Base-by-base conservation (phyloP, 2,888 invertebrate species). In the Leucozona laternaria region DNA sequence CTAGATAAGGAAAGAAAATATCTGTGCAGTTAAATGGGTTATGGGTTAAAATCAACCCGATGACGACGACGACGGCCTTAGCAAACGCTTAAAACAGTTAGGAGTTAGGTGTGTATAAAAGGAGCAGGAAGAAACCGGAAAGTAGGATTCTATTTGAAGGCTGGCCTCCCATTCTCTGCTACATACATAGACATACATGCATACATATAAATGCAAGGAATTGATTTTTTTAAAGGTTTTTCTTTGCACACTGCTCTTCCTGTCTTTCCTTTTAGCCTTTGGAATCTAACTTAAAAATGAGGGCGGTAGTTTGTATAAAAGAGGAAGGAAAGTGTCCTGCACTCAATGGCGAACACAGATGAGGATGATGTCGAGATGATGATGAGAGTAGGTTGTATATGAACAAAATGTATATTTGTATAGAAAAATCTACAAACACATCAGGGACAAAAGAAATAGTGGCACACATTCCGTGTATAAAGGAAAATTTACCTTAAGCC, bases 321-420 rank as follows among this genome's bases (percentile, higher is more conserved):
- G 43, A 66, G 68, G 80, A 81, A 85, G 77, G 37, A 85, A 73
- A 77, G 48, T 73, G 83, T 81, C 85, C 85, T 81, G 60, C 45
- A 72, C 68, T 76, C 80, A 53, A 77, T 80, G 72, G 73, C 45
- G 50, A 78, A 81, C 72, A 68, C 68, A 57, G 70, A 81, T 81
- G 76, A 81, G 60, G 60, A 70, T 53, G 72, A 73, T 78, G 73
- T 77, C 31, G 77, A 78, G 68, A 73, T 77, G 77, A 85, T 68
- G 76, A 60, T 31, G 37, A 37, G 25, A 50, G 13, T 22, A 48
- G n/a, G n/a, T n/a, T 0, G 10, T 45, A 22, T 5, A 22, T 4
- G 20, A 62, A 73, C 68, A 60, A 70, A 57, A 79, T 57, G 6
- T n/a, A 48, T 31, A 25, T 31, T 43, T 31, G 20, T 28, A 55